Evolutionary conservation across 2,113 vertebrate genomes (phyloP).

Genomic region (Physeter macrocephalus): DNA sequence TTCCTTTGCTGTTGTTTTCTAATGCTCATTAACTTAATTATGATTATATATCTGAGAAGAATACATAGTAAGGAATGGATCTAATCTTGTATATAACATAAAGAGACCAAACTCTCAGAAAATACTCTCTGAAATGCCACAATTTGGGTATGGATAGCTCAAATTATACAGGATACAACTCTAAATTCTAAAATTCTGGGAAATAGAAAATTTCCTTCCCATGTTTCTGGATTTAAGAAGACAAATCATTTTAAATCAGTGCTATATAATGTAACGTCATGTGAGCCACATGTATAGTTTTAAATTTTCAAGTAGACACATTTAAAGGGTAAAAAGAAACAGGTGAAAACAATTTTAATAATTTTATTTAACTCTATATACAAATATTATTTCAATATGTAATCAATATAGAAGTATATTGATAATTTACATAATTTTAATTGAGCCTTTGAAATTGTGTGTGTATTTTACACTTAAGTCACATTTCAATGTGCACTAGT

Average conservation of each 20-base stretch:
- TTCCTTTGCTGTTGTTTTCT: not conserved
- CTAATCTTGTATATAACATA: not conserved
- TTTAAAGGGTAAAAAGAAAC: not conserved
- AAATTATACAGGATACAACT: not conserved
- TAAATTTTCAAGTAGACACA: not conserved
- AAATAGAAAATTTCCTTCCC: not conserved
- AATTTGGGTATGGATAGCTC: not conserved
- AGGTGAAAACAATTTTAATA: not conserved
- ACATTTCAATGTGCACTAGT: not conserved
- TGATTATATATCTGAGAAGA: not conserved
- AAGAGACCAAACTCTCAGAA: not conserved
- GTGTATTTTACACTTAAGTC: not conserved
- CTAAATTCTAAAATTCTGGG: not conserved
- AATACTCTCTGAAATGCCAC: not conserved
- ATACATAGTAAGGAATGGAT: not conserved
- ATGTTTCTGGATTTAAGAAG: not conserved
- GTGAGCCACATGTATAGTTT: not conserved
- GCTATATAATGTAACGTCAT: not conserved
- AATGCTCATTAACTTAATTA: not conserved
- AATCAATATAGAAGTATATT: not conserved
- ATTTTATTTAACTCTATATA: not conserved
- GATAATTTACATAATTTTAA: not conserved
- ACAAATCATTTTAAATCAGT: not conserved
- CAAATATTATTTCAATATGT: not conserved
- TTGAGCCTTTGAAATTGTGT: not conserved